Conservation (phyloP, 2,888 invertebrate genomes). For the Dorcus hopei region DNA sequence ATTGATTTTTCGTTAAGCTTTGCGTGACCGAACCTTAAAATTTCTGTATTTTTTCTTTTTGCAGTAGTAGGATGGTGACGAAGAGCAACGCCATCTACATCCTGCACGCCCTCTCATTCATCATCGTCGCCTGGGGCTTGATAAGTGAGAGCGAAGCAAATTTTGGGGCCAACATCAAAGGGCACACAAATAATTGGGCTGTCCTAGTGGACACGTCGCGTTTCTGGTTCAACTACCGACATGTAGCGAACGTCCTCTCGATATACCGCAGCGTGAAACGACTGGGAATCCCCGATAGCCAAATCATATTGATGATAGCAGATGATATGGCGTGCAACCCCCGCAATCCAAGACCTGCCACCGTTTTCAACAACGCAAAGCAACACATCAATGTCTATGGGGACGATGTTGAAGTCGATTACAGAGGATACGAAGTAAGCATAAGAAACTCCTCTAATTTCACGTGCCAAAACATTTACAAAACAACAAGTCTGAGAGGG, state of each 20-base stretch:
- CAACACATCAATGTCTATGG: constrained; percentile 99
- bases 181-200: constrained; percentile 99
- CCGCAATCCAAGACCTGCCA: constrained; percentile 94
- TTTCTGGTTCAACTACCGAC: constrained; percentile 99
- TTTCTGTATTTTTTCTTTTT: too few relatives aligned
- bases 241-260: constrained; percentile 97
- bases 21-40: too few relatives aligned
- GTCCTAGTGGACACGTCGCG: constrained; percentile 97
- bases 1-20: too few relatives aligned
- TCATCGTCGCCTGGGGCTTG: too few relatives aligned
- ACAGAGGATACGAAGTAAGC: constrained; percentile 82
- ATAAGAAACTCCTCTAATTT: neutral
- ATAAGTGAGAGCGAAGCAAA: too few relatives aligned
- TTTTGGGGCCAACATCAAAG: constrained; percentile 32
- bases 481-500: too few relatives aligned
- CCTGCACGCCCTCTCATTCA: too few relatives aligned
- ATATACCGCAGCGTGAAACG: constrained; percentile 97
- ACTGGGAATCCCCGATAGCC: constrained; percentile 97
- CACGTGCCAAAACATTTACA: too few relatives aligned
- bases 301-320: constrained; percentile 98
- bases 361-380: constrained; percentile 96
- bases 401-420: constrained; percentile 98
- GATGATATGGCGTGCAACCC: constrained; percentile 99
- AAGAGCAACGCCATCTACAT: too few relatives aligned
- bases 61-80: too few relatives aligned